phyloP scores from a whole-genome alignment of 2,113 vertebrate species.

The Atractosteus spatula region DNA sequence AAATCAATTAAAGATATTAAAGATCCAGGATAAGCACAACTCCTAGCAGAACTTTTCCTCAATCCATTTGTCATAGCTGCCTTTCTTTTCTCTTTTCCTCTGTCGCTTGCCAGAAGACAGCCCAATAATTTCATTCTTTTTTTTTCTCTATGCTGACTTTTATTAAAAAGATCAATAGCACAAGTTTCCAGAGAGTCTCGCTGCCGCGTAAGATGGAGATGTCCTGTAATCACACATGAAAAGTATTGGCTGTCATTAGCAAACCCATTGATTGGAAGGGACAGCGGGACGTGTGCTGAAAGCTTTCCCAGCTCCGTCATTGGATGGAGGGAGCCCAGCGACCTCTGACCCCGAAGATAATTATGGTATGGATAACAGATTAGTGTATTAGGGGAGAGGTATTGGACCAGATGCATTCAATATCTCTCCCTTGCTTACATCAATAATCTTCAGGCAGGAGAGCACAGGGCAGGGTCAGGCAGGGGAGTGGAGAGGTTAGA shows the following conservation, averaged over 20 bases:
- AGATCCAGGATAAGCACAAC: background rate
- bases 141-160: slow-evolving; percentile 66
- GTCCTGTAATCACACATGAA: slow-evolving; percentile 82
- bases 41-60: background rate
- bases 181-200: slow-evolving; percentile 83
- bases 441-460: slow-evolving; percentile 22
- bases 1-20: slow-evolving; percentile 17
- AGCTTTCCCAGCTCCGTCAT: slow-evolving; percentile 66
- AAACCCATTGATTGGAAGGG: slow-evolving; percentile 70
- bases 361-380: slow-evolving; percentile 74
- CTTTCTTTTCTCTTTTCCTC: slow-evolving; percentile 1
- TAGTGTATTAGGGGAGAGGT: slow-evolving; percentile 61
- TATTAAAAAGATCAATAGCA: slow-evolving; percentile 85
- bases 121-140: slow-evolving; percentile 79
- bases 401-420: slow-evolving; percentile 54
- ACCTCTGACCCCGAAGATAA: slow-evolving; percentile 72
- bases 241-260: slow-evolving; percentile 81
- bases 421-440: slow-evolving; percentile 18
- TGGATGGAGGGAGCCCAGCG: slow-evolving; percentile 53
- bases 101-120: slow-evolving; percentile 18
- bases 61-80: slow-evolving; percentile 25
- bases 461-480: slow-evolving; percentile 5
- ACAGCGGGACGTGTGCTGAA: slow-evolving; percentile 55
- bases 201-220: slow-evolving; percentile 77
- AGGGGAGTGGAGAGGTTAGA: background rate